Conservation (phyloP, 2,797 vertebrate genomes). For the Sparus aurata region DNA sequence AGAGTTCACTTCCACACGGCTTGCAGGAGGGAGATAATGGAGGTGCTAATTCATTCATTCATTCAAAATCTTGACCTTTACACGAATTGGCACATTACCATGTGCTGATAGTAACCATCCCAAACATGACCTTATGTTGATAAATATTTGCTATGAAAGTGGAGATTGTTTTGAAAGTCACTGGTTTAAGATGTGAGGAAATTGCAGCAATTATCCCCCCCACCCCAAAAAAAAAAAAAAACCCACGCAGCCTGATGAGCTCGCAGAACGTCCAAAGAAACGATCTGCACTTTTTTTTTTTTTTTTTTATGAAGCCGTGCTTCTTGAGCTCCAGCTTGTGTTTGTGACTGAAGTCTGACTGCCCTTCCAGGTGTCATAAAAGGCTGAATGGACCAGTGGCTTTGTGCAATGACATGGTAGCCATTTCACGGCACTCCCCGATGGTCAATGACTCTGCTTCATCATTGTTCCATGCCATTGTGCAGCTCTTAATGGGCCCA, state of each 20-base stretch:
- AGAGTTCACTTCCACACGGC: conserved; percentile 46
- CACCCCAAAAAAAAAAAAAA: conserved; percentile 2
- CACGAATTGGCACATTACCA: conserved; percentile 62
- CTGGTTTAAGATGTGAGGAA: conserved; percentile 17
- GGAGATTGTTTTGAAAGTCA: conserved; percentile 53
- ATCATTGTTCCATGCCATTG: conserved; percentile 85
- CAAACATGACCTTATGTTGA: conserved; percentile 67
- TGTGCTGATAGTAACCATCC: conserved; percentile 61
- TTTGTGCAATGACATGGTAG: conserved; percentile 81
- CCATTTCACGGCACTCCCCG: conserved; percentile 80
- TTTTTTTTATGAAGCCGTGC: conserved; percentile 56
- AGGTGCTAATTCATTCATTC: conserved; percentile 65
- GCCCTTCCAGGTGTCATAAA: conserved; percentile 80
- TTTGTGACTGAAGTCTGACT: conserved; percentile 73
- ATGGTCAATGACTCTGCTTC: conserved; percentile 81
- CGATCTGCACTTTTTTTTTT: conserved; percentile 46
- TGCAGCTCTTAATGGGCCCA: conserved; percentile 82
- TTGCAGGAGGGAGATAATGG: conserved; percentile 50
- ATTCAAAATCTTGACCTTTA: conserved; percentile 76
- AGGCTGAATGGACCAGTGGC: conserved; percentile 79
- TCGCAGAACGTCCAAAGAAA: conserved; percentile 27
- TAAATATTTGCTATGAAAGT: conserved; percentile 58
- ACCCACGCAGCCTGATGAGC: background rate
- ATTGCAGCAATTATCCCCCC: conserved; percentile 3
- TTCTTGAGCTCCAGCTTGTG: conserved; percentile 69